Evolutionary conservation across 2,797 vertebrate species (phyloP), one percentile per base, ranked within the genome.

Genomic region (Acanthopagrus latus): DNA sequence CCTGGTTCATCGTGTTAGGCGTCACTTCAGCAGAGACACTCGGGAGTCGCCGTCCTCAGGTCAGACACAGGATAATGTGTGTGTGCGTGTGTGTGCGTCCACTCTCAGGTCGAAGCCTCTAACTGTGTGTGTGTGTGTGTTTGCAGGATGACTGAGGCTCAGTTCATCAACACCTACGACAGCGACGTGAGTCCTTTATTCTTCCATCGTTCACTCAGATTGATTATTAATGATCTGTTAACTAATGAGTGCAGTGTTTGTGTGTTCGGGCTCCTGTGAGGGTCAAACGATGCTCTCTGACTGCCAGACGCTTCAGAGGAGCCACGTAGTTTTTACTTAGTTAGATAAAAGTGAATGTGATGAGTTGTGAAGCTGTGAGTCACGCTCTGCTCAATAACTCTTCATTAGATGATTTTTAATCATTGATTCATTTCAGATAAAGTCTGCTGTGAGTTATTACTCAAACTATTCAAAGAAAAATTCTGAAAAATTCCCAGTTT

Each of bases 101-200:
- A 52, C 18, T 17, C 73, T 46, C 55, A 29, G 21, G 7, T 56
- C 46, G 1, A 54, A 74, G 3, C 50, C 33, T 67, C 47, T 79
- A 17, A 57, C 65, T 29, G 43, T 17, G 9, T 23, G 25, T 25
- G 2, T 33, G 75, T 69, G 5, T 82, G 74, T 83, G 47, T 81
- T n/a, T 85, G 62, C 91, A 96, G 95, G 84, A 95, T 95, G 94
- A 93, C 89, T 48, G 95, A 95, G 43, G 23, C 87, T 65, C 92
- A 91, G 71, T 94, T 74, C 82, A 81, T 95, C 57, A 94, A 90
- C 75, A 74, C 74, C 79, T 94, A 94, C 74, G 94, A 95, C 16
- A 89, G 20, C 25, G 94, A 94, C 4, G 94, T 95, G 89, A 95
- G 94, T 86, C 2, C 7, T 57, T 71, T 69, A 50, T 27, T 60